phyloP scores from a whole-genome alignment of 2,888 invertebrate species.

The Dorcus parallelipipedus region DNA sequence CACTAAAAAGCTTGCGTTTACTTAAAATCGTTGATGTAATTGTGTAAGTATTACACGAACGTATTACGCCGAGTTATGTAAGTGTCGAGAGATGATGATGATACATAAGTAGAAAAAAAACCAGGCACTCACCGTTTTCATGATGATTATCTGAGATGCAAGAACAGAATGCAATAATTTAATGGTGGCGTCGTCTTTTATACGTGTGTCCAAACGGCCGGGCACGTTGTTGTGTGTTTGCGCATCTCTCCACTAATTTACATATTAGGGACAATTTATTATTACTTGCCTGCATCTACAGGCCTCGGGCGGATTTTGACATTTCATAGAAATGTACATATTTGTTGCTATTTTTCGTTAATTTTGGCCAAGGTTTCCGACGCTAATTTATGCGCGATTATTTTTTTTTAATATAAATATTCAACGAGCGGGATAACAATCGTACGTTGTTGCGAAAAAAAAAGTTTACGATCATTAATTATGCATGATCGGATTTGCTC shows the following conservation, averaged over 20 bases:
- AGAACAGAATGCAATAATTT: slow-evolving; percentile 17
- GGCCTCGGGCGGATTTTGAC: slow-evolving; percentile 16
- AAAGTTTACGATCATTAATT: too few species aligned
- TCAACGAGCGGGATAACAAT: too few species aligned
- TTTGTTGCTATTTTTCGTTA: slow-evolving; percentile 13
- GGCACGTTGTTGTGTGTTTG: slow-evolving; percentile 10
- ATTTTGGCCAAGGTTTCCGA: slow-evolving; percentile 14
- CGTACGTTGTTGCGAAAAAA: too few species aligned
- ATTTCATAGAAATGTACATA: slow-evolving; percentile 14
- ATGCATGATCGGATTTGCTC: too few species aligned
- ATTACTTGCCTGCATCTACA: slow-evolving; percentile 8
- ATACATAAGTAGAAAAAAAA: not conserved
- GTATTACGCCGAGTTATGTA: not conserved
- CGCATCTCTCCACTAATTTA: slow-evolving; percentile 18
- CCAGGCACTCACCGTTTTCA: slow-evolving; percentile 18
- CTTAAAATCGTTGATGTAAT: slow-evolving; percentile 1
- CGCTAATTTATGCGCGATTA: too few species aligned
- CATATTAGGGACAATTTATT: slow-evolving; percentile 21
- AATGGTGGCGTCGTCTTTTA: slow-evolving; percentile 14
- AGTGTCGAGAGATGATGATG: not conserved
- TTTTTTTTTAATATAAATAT: too few species aligned
- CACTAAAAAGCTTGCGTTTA: not conserved
- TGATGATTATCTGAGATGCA: slow-evolving; percentile 19
- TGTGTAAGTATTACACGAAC: slow-evolving; percentile 4
- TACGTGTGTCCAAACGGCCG: slow-evolving; percentile 11